Base-by-base conservation (phyloP, 2,113 vertebrate species). In the Callorhinus ursinus region DNA sequence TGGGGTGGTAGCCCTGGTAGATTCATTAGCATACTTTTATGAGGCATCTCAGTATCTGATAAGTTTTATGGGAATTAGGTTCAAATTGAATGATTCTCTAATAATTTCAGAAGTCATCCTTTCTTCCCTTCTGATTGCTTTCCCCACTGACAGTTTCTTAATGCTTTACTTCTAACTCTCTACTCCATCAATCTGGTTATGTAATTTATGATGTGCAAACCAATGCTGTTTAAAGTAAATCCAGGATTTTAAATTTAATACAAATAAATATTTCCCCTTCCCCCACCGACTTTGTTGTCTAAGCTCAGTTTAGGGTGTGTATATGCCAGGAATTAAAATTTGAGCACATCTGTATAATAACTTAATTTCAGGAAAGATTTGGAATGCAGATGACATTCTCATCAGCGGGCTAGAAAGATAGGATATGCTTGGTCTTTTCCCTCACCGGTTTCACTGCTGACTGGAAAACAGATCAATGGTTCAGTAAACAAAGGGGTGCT, bases 401-500 rank as follows among this genome's bases (percentile, higher is more conserved):
- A 98, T 98, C 90, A 98, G 90, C 90, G 46, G 10, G 91, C 79
- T 90, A 85, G 81, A 93, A 96, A 95, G 95, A 96, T 97, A 97
- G 0, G 79, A 92, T 92, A 89, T 61, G 74, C 80, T 84, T 10
- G 51, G 49, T 72, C 84, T 90, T 97, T 90, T 82, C 90, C 63
- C 81, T 80, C 33, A 55, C 53, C 1, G 5, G 39, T 51, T 79
- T 95, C 55, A 69, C 80, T 77, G 33, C 83, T 12, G 88, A 24
- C 96, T 98, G 97, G 95, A 95, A 97, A 98, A 98, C 95, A 94
- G 87, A 98, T 98, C 97, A 98, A 55, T 51, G 31, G 80, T 57
- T 96, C 88, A 22, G 96, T 97, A 96, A 97, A 98, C 93, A 97
- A 88, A 96, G 14, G 61, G 36, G 51, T 61, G 16, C 85, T 94